Evolutionary conservation across 2,888 invertebrate genomes (phyloP), one percentile per base, ranked within the genome.

Genomic region (Orthonevra nobilis): DNA sequence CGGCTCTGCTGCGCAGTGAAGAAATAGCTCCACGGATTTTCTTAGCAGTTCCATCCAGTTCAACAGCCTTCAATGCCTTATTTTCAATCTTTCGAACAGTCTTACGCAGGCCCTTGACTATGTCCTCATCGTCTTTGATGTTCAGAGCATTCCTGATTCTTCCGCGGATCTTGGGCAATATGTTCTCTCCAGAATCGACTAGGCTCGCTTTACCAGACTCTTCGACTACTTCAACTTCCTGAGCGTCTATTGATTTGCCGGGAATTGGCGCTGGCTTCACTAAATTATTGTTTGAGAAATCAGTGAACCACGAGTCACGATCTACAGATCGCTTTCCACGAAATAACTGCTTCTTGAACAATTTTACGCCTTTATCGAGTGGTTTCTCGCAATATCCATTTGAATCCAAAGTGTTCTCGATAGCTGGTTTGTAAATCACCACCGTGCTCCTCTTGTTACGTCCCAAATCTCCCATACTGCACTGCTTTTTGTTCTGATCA

Each of bases 401-500:
- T 0, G 40, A 12, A 28, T 74, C 68, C 10, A 68, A 10, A 1
- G 66, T 6, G 6, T 69, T 73, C 19, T 66, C 50, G n/a, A 10
- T 12, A 0, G 63, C 48, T 2, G 88, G 88, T 42, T 85, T 85
- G 70, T 88, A 88, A 6, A 88, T 86, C 0, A 85, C 86, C 1
- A 88, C 85, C 0, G 87, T 87, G 23, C 85, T 85, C 1, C 88
- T 85, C 17, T 86, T 87, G 19, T 81, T 85, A 0, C 85, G 85
- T 19, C 81, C 74, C 0, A 52, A 32, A 7, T 61, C 42, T 42
- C 81, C 63, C 14, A 48, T 70, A n/a, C 34, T 66, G 30, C 79
- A 69, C 3, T 79, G 74, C 23, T 82, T 77, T 2, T 38, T 42
- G 34, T 85, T 85, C 77, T 87, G 85, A n/a, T 87, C 87, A 32